phyloP scores from a whole-genome alignment of 2,888 invertebrate genomes.

The Latrodectus elegans region DNA sequence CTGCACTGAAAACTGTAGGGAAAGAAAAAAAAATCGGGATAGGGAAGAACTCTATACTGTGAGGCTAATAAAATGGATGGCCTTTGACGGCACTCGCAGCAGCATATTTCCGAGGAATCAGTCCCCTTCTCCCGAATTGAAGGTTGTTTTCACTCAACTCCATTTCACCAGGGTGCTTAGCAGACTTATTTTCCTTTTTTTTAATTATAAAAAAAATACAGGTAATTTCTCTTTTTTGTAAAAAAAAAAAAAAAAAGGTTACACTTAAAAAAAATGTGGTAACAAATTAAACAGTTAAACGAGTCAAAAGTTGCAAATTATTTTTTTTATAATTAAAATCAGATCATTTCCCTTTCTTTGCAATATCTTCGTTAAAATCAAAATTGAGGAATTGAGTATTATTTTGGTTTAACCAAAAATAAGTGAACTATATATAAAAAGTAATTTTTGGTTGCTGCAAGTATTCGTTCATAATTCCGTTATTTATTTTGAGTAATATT shows the following conservation, averaged over 20 bases:
- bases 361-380: no score
- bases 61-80: slow-evolving; percentile 52
- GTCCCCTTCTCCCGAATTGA: slow-evolving; percentile 4
- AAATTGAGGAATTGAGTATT: no score
- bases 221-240: not conserved
- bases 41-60: slow-evolving; percentile 7
- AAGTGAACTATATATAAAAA: no score
- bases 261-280: not conserved
- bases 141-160: not conserved
- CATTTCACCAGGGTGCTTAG: not conserved
- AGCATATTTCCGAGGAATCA: slow-evolving; percentile 18
- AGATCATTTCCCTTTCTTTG: no score
- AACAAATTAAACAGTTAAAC: not conserved
- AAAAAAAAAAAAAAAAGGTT: not conserved
- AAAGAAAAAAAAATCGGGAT: slow-evolving; percentile 16
- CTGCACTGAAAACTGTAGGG: slow-evolving; percentile 19
- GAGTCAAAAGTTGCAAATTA: not conserved
- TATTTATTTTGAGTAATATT: no score
- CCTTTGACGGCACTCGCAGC: slow-evolving; percentile 27
- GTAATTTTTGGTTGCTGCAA: no score
- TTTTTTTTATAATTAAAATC: not conserved
- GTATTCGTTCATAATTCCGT: no score
- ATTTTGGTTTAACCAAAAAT: no score
- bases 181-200: slow-evolving; percentile 4
- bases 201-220: not conserved